phyloP scores from a whole-genome alignment of 2,113 vertebrate genomes.

The Anguilla japonica region DNA sequence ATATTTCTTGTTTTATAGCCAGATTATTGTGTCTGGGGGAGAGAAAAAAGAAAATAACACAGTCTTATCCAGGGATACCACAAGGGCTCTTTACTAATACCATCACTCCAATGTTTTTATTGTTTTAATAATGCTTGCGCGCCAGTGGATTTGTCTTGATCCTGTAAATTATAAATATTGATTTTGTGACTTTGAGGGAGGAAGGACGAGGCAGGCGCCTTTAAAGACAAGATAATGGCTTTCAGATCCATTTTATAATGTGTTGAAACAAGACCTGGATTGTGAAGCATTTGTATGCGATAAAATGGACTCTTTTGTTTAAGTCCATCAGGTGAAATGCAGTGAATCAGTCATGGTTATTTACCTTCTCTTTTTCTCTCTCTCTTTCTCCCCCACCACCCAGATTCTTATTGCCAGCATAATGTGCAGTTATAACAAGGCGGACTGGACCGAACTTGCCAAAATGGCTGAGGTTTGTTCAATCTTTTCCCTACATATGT shows the following conservation, averaged over 20 bases:
- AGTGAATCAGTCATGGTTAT: conserved; percentile 30
- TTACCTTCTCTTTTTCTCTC: conserved; percentile 23
- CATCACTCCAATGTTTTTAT: conserved; percentile 64
- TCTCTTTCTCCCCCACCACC: conserved; percentile 50
- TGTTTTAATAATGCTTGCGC: conserved; percentile 70
- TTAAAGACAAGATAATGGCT: conserved; percentile 48
- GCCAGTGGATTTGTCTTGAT: conserved; percentile 66
- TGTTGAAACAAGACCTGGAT: conserved; percentile 52
- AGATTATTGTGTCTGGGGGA: conserved; percentile 56
- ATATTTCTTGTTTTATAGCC: conserved; percentile 57
- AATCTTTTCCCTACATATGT: conserved; percentile 42
- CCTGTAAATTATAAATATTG: conserved; percentile 76
- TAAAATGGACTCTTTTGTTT: conserved; percentile 34
- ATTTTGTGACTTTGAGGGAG: conserved; percentile 58
- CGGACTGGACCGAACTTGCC: conserved; percentile 81
- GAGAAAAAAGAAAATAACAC: conserved; percentile 37
- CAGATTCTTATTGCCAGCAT: conserved; percentile 84
- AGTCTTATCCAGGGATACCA: conserved; percentile 55
- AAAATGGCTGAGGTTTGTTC: conserved; percentile 78
- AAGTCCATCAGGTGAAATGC: conserved; percentile 29
- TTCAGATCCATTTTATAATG: conserved; percentile 50
- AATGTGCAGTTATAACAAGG: conserved; percentile 82
- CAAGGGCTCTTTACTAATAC: conserved; percentile 62
- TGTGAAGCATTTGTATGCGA: conserved; percentile 33
- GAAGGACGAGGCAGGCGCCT: conserved; percentile 33